These are phyloP conservation scores for Pelosia muscerda DNA, from an alignment of 2,888 invertebrate species.

Conservation along the genomic window DNA sequence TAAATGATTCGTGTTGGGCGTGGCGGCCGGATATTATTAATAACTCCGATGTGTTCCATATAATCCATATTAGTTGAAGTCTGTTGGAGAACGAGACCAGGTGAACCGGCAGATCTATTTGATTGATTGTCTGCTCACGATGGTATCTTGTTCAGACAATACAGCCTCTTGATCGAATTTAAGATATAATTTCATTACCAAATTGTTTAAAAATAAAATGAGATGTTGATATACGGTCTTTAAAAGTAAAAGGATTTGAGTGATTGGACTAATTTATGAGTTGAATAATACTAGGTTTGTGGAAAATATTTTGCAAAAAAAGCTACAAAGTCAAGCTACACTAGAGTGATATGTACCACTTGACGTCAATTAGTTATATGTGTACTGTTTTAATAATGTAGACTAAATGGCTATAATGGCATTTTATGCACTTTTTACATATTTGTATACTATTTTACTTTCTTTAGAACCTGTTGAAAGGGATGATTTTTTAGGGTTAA, in stretches of 20 bases:
- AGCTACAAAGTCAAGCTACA: too few relatives aligned
- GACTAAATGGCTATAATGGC: too few relatives aligned
- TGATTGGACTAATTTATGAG: too few relatives aligned
- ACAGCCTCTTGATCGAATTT: conserved; percentile 64
- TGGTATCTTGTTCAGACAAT: conserved; percentile 66
- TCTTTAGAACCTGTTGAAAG: too few relatives aligned
- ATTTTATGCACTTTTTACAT: too few relatives aligned
- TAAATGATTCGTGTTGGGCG: conserved; percentile 56
- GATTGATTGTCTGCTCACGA: conserved; percentile 68
- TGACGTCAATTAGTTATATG: too few relatives aligned
- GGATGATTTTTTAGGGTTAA: too few relatives aligned
- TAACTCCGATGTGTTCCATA: conserved; percentile 62
- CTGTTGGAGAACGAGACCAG: conserved; percentile 60
- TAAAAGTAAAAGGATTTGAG: not conserved
- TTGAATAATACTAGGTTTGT: too few relatives aligned
- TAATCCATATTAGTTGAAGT: conserved; percentile 54
- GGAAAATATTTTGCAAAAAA: too few relatives aligned
- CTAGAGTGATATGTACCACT: too few relatives aligned
- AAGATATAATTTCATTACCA: conserved; percentile 62
- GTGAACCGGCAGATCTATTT: conserved; percentile 60
- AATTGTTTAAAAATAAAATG: conserved; percentile 43
- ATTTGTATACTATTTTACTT: too few relatives aligned
- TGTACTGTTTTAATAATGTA: too few relatives aligned
- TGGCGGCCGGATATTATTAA: conserved; percentile 61
- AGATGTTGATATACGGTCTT: conserved; percentile 22